A percentile compares a stretch with the other conserved stretches of the same genome.
Conservation (phyloP, 2,888 invertebrate species). For the Limnephilus auricula region DNA sequence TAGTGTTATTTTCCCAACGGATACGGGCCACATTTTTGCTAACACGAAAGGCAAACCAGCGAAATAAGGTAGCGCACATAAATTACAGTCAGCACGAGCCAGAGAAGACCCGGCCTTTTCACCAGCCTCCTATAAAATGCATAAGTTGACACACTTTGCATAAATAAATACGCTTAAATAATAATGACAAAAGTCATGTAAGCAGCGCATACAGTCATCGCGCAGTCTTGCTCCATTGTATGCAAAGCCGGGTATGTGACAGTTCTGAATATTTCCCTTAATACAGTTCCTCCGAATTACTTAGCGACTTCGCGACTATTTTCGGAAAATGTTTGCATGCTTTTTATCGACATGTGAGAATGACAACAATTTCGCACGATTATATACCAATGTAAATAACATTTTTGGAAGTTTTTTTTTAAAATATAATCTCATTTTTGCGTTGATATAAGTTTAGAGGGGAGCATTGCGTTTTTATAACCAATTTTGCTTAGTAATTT, state of each 20-base stretch:
- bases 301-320: constrained; percentile 33
- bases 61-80: constrained; percentile 56
- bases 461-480: not conserved
- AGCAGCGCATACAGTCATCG: constrained; percentile 37
- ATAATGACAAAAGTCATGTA: constrained; percentile 61
- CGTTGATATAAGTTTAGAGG: not conserved
- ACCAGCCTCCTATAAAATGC: constrained; percentile 15
- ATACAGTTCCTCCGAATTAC: constrained; percentile 46
- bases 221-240: constrained; percentile 48
- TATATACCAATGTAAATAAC: not conserved
- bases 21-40: constrained; percentile 41
- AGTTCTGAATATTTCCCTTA: constrained; percentile 45
- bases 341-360: constrained; percentile 8
- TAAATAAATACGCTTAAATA: constrained; percentile 61
- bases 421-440: not conserved
- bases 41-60: constrained; percentile 46
- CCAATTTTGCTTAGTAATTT: not conserved
- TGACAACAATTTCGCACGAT: not conserved
- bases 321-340: constrained; percentile 25
- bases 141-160: constrained; percentile 51
- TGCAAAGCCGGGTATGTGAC: constrained; percentile 55
- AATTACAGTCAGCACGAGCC: constrained; percentile 45
- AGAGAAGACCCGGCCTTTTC: constrained; percentile 16
- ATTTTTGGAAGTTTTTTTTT: not conserved
- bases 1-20: constrained; percentile 4